Base-by-base conservation (phyloP, 2,113 vertebrate species). In the Corydoras maculifer region DNA sequence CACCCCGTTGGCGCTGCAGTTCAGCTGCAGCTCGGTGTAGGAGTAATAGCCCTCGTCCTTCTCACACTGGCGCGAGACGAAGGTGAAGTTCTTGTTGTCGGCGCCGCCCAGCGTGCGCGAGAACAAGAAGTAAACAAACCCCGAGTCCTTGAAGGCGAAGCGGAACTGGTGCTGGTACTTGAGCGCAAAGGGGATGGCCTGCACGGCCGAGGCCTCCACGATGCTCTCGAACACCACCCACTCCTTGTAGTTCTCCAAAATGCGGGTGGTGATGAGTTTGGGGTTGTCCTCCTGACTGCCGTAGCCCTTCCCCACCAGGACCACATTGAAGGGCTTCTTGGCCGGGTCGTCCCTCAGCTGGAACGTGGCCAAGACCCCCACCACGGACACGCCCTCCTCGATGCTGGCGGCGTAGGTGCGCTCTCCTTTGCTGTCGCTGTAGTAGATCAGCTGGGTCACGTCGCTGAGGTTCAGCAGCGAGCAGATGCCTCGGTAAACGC, bases 341-440 rank as follows among this genome's bases (percentile, higher is more conserved):
- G 30, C 72, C 2, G 32, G 18, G 31, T 61, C 51, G 0, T 84
- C 85, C 8, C 72, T 83, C 7, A 72, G 31, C 31, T 9, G 65
- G 31, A 88, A 81, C 50, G 86, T 85, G 0, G 93, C 92, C 84
- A 96, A 92, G 73, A 98, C 84, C 14, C 93, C 97, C 75, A 98
- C 96, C 0, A 94, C 96, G 0, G 92, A 89, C 58, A 98, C 91
- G 1, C 81, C 61, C 84, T 95, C 92, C 30, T 98, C 94, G 0
- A 92, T 93, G 77, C 95, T 98, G 77, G 93, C 92, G 79, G 97
- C 97, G 31, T 97, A 99, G 2, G 96, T 94, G 82, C 93, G 93
- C 78, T 99, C 97, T 0, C 96, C 97, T 0, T 94, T 92, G 81
- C 83, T 86, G 49, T 96, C 94, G 9, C 92, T 92, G 1, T 94